These are phyloP conservation scores for Heliconius melpomene DNA, from an alignment of 1,140 invertebrate genomes.

Conservation along the genomic window DNA sequence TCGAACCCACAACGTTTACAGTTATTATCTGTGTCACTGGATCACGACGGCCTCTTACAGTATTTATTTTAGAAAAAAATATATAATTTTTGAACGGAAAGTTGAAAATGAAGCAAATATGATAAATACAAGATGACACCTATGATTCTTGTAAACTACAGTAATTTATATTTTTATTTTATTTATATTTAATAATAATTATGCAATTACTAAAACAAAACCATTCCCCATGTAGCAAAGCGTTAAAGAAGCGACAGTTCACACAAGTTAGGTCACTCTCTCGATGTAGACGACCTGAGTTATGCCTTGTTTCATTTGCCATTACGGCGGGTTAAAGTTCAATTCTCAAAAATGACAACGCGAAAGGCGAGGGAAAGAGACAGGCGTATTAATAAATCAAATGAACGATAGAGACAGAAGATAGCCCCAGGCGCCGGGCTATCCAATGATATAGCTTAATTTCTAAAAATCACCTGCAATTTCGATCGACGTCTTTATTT, in stretches of 20 bases:
- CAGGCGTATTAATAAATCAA: slow-evolving; percentile 34
- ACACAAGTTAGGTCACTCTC: slow-evolving; percentile 12
- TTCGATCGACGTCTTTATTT: slow-evolving; percentile 30
- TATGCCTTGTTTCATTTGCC: slow-evolving; percentile 58
- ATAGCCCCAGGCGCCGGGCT: slow-evolving; percentile 59
- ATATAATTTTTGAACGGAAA: too few species aligned
- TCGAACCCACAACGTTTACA: not conserved
- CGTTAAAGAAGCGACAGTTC: slow-evolving; percentile 12
- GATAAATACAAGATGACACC: too few species aligned
- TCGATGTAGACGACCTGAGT: slow-evolving; percentile 30
- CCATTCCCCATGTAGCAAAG: not conserved
- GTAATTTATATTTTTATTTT: not conserved
- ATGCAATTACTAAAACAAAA: not conserved
- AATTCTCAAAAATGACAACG: slow-evolving; percentile 74
- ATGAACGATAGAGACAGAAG: slow-evolving; percentile 37
- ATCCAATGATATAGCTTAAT: slow-evolving; percentile 61
- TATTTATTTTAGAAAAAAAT: too few species aligned
- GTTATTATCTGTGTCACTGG: not conserved
- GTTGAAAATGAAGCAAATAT: too few species aligned
- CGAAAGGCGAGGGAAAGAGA: slow-evolving; percentile 50
- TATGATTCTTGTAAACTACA: too few species aligned
- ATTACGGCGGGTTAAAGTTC: slow-evolving; percentile 61
- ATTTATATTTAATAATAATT: not conserved
- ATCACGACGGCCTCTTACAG: too few species aligned
- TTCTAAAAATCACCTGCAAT: slow-evolving; percentile 49